Percentiles rank a stretch among this genome's conserved stretches.
Conservation (phyloP, 2,888 invertebrate genomes). For the Villa cingulata region DNA sequence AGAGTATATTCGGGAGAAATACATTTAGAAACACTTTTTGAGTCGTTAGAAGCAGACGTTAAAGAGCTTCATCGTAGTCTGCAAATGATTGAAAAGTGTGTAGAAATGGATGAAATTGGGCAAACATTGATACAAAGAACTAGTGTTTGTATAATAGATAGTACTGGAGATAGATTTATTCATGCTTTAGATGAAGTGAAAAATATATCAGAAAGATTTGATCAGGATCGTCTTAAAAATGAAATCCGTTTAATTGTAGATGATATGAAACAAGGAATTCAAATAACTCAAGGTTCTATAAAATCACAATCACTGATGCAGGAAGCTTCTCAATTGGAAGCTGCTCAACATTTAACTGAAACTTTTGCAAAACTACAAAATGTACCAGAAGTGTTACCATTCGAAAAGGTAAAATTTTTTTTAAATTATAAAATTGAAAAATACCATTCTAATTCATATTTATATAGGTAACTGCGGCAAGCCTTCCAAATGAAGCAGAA, state of each 20-base stretch:
- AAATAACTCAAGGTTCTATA: conserved; percentile 42
- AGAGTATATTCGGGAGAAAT: conserved; percentile 39
- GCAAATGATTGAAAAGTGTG: conserved; percentile 52
- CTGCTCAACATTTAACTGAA: conserved; percentile 32
- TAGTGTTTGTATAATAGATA: conserved; percentile 50
- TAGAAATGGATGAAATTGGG: conserved; percentile 51
- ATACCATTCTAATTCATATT: not conserved
- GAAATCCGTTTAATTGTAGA: conserved; percentile 38
- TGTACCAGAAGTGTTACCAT: conserved; percentile 23
- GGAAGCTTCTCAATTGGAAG: conserved; percentile 38
- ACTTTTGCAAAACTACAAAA: conserved; percentile 26
- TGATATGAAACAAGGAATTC: conserved; percentile 40
- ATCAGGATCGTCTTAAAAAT: conserved; percentile 33
- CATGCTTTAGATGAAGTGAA: conserved; percentile 42
- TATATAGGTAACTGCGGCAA: conserved; percentile 21
- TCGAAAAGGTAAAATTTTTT: conserved; percentile 19
- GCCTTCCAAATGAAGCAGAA: conserved; percentile 30
- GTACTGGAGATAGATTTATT: conserved; percentile 43
- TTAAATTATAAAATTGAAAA: too few relatives aligned
- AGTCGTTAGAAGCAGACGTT: conserved; percentile 47
- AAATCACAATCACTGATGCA: conserved; percentile 41
- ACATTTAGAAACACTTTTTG: conserved; percentile 35
- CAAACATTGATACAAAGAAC: conserved; percentile 55
- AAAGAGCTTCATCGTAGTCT: conserved; percentile 50
- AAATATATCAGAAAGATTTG: conserved; percentile 36